These are phyloP conservation scores for Drosophila malerkotliana DNA, from an alignment of 1,140 invertebrate genomes.

Conservation along the genomic window DNA sequence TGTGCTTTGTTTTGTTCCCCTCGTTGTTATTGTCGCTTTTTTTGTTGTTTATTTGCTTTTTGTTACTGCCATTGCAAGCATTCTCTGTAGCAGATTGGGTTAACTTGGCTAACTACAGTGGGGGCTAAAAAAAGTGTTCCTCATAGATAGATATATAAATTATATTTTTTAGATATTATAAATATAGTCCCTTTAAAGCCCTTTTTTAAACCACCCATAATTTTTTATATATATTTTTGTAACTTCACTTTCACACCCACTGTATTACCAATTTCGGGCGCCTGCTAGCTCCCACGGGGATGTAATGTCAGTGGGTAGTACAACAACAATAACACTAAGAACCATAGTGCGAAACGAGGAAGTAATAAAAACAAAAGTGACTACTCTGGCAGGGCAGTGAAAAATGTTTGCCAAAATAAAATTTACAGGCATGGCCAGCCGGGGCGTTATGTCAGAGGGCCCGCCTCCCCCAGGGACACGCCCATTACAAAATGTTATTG, in stretches of 20 bases:
- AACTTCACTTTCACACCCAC: not conserved
- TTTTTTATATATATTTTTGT: too few relatives aligned
- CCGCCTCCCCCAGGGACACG: constrained; percentile 12
- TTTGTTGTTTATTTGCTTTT: constrained; percentile 5
- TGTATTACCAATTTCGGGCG: constrained; percentile 40
- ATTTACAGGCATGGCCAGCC: constrained; percentile 54
- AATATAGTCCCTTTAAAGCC: too few relatives aligned
- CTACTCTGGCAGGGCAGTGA: constrained; percentile 22
- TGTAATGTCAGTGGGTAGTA: constrained; percentile 65
- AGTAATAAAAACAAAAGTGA: constrained; percentile 49
- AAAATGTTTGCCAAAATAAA: constrained; percentile 68
- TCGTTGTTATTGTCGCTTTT: constrained; percentile 21
- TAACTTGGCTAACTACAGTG: constrained; percentile 35
- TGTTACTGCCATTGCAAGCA: constrained; percentile 19
- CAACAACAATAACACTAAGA: constrained; percentile 50
- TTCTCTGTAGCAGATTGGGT: constrained; percentile 35
- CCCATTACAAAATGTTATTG: constrained; percentile 73
- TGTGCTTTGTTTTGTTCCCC: constrained; percentile 52
- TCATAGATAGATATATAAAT: not conserved
- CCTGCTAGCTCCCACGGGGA: constrained; percentile 69
- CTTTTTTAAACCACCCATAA: too few relatives aligned
- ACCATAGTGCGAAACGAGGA: constrained; percentile 47
- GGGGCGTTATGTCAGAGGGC: constrained; percentile 4
- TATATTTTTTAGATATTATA: too few relatives aligned
- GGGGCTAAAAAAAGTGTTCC: not conserved